Percentiles rank a stretch among this genome's conserved stretches.
These are phyloP conservation scores for Taenioides sp. DNA, from an alignment of 2,797 vertebrate species.

Conservation along the genomic window DNA sequence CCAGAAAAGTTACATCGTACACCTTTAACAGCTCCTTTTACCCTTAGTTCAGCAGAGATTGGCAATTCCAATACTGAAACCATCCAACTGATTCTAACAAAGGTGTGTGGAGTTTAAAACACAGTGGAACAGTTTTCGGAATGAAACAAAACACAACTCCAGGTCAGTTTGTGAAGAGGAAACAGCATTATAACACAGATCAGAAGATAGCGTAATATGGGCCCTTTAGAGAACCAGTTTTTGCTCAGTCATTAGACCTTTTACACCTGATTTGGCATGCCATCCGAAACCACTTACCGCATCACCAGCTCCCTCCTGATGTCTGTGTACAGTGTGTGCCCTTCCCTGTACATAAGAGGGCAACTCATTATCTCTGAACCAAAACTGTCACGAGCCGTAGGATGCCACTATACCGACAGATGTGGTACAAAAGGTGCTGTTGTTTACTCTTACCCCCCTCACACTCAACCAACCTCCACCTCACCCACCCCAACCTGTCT, in stretches of 20 bases:
- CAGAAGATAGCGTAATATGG: too few relatives aligned
- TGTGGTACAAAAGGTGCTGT: conserved; percentile 73
- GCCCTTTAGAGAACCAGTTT: neutral
- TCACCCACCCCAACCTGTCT: conserved; percentile 28
- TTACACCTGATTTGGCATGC: neutral
- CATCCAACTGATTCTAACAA: too few relatives aligned
- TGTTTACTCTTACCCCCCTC: conserved; percentile 68
- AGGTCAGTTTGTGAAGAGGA: too few relatives aligned
- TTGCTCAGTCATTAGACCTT: neutral
- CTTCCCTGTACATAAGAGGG: neutral
- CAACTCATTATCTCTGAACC: conserved; percentile 11
- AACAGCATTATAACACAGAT: too few relatives aligned
- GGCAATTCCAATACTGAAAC: too few relatives aligned
- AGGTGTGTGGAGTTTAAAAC: too few relatives aligned
- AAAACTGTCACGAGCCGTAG: conserved; percentile 63
- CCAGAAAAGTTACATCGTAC: too few relatives aligned
- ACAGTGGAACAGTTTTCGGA: too few relatives aligned
- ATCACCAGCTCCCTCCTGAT: neutral
- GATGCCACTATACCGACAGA: conserved; percentile 68
- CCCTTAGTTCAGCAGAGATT: too few relatives aligned
- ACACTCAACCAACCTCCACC: conserved; percentile 23
- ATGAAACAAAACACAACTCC: too few relatives aligned
- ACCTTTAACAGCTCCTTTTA: too few relatives aligned
- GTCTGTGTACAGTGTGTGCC: neutral
- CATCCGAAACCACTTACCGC: neutral